Evolutionary conservation across 2,888 invertebrate species (phyloP).

Genomic region (Lampropteryx suffumata): DNA sequence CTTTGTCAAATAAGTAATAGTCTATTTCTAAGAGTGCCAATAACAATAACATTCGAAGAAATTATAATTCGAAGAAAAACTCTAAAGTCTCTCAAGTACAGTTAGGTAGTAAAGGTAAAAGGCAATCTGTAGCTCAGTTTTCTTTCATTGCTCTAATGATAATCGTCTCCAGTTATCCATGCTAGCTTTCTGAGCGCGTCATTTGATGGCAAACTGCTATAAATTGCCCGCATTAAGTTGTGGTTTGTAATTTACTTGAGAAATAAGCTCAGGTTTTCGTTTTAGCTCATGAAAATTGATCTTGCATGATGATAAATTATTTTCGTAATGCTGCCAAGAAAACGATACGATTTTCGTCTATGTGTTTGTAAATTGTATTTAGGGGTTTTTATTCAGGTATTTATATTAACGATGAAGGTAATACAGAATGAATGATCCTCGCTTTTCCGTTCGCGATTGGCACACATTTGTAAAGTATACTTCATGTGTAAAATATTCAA

Average conservation of each 20-base stretch:
- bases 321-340: neutral
- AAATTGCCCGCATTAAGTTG: constrained; percentile 26
- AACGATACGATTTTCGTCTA: no score
- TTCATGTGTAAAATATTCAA: no score
- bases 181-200: constrained; percentile 32
- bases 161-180: constrained; percentile 29
- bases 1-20: neutral
- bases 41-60: no score
- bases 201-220: constrained; percentile 28
- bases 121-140: constrained; percentile 27
- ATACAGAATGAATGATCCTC: no score
- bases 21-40: neutral
- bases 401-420: no score
- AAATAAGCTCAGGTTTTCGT: constrained; percentile 18
- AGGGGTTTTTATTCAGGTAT: no score
- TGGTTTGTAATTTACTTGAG: constrained; percentile 23
- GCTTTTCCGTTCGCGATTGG: no score
- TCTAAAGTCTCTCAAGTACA: neutral
- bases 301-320: constrained; percentile 2
- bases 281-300: constrained; percentile 7
- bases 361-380: no score
- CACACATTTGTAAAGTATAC: no score
- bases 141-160: constrained; percentile 25
- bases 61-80: neutral
- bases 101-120: constrained; percentile 14